Percentiles rank a stretch among this genome's conserved stretches.
These are phyloP conservation scores for Microcebus lehilahytsara DNA, from an alignment of 2,113 vertebrate species.

Conservation along the genomic window DNA sequence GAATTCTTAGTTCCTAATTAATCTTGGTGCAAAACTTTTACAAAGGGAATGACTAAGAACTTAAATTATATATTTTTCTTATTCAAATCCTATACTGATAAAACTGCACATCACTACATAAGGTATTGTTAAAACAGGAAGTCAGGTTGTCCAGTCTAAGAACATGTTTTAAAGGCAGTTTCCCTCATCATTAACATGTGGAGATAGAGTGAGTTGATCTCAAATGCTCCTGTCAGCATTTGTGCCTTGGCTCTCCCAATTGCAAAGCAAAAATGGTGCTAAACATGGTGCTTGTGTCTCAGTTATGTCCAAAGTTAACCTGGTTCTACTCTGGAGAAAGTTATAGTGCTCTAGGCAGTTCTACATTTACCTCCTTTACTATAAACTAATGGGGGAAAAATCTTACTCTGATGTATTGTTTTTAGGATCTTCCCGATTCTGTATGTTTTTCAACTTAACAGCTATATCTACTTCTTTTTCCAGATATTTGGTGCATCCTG, in stretches of 20 bases:
- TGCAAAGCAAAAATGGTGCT: not conserved
- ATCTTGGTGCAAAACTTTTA: not conserved
- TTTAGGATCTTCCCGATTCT: not conserved
- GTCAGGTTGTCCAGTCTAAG: not conserved
- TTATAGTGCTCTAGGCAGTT: not conserved
- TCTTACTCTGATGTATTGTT: not conserved
- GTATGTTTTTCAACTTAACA: not conserved
- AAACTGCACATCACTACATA: not conserved
- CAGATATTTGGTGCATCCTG: not conserved
- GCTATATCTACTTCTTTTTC: not conserved
- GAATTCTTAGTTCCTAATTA: not conserved
- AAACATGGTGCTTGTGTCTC: not conserved
- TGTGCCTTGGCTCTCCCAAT: no score
- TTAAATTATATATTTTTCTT: not conserved
- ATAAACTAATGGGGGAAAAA: not conserved
- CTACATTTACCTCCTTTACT: not conserved
- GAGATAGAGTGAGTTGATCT: not conserved
- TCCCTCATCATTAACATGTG: not conserved
- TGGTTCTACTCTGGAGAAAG: not conserved
- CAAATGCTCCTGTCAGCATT: not conserved
- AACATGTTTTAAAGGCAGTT: not conserved
- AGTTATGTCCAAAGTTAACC: not conserved
- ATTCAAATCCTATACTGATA: not conserved
- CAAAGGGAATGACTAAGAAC: not conserved
- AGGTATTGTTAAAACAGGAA: not conserved